phyloP scores from a whole-genome alignment of 2,113 vertebrate species.

The Clarias batrachus region DNA sequence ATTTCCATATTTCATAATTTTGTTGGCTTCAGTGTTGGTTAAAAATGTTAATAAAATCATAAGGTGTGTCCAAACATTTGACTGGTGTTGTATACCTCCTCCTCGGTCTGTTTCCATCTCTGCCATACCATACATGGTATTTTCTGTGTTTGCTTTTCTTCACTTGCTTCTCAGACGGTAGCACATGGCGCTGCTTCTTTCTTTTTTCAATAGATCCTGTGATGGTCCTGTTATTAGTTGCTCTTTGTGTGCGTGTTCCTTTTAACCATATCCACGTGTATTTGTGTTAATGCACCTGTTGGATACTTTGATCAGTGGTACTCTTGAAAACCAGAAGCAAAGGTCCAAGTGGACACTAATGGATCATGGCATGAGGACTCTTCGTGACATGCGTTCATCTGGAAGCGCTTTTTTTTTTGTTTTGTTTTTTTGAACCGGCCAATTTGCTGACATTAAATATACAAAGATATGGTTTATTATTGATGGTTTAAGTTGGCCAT shows the following conservation, averaged over 20 bases:
- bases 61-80: too few species aligned
- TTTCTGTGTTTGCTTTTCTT: background rate
- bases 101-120: background rate
- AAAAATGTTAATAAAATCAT: too few species aligned
- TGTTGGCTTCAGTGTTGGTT: too few species aligned
- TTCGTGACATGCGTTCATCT: background rate
- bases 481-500: background rate
- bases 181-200: background rate
- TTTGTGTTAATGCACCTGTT: slow-evolving; percentile 1
- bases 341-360: background rate
- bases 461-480: background rate
- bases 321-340: background rate
- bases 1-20: too few species aligned
- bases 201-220: background rate
- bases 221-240: background rate
- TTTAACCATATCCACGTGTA: background rate
- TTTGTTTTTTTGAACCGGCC: background rate
- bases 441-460: background rate
- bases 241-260: background rate
- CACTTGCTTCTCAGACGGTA: background rate
- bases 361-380: background rate
- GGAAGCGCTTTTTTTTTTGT: slow-evolving; percentile 2
- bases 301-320: background rate
- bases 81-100: too few species aligned
- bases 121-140: background rate